Percentiles rank a stretch among this genome's conserved stretches.
phyloP scores from a whole-genome alignment of 2,113 vertebrate species.

The Aplodontia rufa region DNA sequence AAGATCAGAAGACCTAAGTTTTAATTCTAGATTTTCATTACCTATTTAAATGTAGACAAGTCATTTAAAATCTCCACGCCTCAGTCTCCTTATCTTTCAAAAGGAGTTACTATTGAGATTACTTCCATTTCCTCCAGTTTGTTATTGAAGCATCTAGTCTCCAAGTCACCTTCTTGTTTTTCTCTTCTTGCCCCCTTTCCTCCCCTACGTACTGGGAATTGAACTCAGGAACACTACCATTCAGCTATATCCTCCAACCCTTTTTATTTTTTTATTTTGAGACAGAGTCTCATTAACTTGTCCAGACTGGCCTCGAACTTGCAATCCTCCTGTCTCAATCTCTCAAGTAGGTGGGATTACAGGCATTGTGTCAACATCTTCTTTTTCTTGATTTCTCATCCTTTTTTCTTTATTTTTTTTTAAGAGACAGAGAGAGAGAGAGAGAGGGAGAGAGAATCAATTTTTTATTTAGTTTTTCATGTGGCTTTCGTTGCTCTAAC shows the following conservation, averaged over 20 bases:
- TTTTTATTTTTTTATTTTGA: background rate
- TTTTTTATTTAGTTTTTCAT: too few relatives aligned
- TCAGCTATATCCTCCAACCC: background rate
- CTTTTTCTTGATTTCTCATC: constrained; percentile 30
- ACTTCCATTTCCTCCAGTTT: background rate
- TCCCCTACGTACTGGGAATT: background rate
- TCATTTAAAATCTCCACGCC: constrained; percentile 16
- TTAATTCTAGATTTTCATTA: constrained; percentile 55
- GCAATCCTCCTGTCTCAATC: background rate
- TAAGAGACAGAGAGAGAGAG: too few relatives aligned
- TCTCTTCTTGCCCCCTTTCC: too few relatives aligned
- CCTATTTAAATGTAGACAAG: constrained; percentile 35
- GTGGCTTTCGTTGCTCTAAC: too few relatives aligned
- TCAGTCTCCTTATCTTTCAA: constrained; percentile 50
- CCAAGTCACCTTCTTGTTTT: background rate
- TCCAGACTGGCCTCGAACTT: background rate
- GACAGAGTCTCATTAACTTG: background rate
- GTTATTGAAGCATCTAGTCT: constrained; percentile 16
- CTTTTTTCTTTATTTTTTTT: too few relatives aligned
- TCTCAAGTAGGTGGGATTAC: background rate
- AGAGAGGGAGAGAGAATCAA: too few relatives aligned
- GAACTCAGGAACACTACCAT: background rate
- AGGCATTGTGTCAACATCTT: background rate
- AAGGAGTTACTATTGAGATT: constrained; percentile 1
- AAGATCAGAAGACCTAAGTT: constrained; percentile 48